phyloP scores from a whole-genome alignment of 2,888 invertebrate species.

The Drosophila fungiperda region DNA sequence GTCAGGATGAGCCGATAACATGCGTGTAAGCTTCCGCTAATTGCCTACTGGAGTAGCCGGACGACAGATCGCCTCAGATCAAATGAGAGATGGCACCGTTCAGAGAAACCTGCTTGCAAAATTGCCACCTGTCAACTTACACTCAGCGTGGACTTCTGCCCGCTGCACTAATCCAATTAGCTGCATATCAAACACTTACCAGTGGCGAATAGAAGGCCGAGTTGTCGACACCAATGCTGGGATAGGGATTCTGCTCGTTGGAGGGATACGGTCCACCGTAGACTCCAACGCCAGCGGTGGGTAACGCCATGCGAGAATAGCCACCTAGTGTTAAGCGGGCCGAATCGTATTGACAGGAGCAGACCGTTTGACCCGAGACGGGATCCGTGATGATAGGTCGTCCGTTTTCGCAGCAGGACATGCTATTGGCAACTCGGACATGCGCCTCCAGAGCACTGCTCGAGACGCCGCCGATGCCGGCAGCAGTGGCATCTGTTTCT shows the following conservation, averaged over 20 bases:
- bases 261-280: constrained; percentile 95
- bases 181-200: constrained; percentile 88
- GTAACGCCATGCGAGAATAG: constrained; percentile 90
- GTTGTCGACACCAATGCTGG: constrained; percentile 96
- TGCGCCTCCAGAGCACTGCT: constrained; percentile 54
- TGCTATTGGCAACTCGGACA: constrained; percentile 48
- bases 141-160: constrained; percentile 64
- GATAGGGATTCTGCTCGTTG: constrained; percentile 96
- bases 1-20: constrained; percentile 42
- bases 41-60: constrained; percentile 44
- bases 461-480: constrained; percentile 19
- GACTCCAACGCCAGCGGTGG: constrained; percentile 90
- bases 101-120: constrained; percentile 28
- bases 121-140: constrained; percentile 63
- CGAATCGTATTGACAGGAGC: constrained; percentile 97
- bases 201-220: constrained; percentile 97
- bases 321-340: constrained; percentile 93
- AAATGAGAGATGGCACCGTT: background rate
- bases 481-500: constrained; percentile 52
- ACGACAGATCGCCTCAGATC: constrained; percentile 22
- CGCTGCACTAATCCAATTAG: constrained; percentile 75
- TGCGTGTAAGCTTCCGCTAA: constrained; percentile 56
- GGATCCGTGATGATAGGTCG: constrained; percentile 97
- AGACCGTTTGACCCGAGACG: constrained; percentile 96
- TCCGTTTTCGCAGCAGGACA: constrained; percentile 94